These are phyloP conservation scores for Lacerta agilis DNA, from an alignment of 2,797 vertebrate species.

Conservation along the genomic window DNA sequence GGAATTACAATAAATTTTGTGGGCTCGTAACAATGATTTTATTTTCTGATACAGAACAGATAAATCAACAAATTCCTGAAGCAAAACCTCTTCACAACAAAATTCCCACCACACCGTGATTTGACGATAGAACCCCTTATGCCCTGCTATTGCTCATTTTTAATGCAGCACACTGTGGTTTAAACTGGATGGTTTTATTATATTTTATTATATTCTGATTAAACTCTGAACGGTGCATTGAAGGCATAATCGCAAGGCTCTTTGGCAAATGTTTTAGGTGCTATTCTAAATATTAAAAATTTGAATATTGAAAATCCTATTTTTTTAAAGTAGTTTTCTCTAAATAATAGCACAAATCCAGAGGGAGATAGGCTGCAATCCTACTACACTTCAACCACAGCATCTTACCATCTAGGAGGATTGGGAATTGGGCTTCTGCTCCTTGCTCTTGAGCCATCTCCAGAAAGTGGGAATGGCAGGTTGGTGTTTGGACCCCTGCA, in stretches of 20 bases:
- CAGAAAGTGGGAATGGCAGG: too few relatives aligned
- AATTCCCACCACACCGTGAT: background rate
- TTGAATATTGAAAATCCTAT: background rate
- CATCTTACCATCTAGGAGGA: too few relatives aligned
- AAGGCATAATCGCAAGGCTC: background rate
- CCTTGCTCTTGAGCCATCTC: too few relatives aligned
- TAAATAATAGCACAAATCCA: background rate
- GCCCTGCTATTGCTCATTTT: background rate
- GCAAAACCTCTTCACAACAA: background rate
- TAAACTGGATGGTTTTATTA: background rate
- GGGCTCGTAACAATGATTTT: background rate
- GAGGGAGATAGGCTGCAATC: background rate
- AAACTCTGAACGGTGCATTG: background rate
- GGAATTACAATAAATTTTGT: background rate
- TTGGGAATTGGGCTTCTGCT: too few relatives aligned
- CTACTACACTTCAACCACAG: background rate
- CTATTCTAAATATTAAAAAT: background rate
- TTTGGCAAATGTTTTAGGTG: background rate
- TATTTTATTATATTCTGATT: background rate
- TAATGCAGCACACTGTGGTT: background rate
- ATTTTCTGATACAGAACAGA: background rate
- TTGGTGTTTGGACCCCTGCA: too few relatives aligned
- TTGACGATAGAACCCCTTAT: background rate
- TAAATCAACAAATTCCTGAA: background rate
- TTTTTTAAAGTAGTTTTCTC: background rate